phyloP scores from a whole-genome alignment of 1,140 invertebrate genomes.

The Nephila pilipes region DNA sequence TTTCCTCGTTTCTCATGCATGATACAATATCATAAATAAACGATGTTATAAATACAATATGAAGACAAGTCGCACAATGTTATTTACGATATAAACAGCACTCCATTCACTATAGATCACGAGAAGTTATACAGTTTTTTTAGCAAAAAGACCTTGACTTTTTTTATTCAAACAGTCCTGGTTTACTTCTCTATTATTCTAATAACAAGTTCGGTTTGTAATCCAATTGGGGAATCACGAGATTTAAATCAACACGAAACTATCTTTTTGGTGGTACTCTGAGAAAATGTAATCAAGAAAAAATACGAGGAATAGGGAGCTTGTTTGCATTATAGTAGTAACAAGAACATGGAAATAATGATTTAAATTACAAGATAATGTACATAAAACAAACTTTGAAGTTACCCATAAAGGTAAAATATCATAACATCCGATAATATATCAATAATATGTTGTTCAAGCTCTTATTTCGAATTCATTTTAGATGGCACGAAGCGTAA shows the following conservation, averaged over 20 bases:
- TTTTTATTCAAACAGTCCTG: not conserved
- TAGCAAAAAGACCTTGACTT: slow-evolving; percentile 8
- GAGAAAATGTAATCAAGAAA: not conserved
- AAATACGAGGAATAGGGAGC: too few species aligned
- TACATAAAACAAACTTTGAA: too few species aligned
- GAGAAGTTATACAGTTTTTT: not conserved
- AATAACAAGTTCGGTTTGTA: not conserved
- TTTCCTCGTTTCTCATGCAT: too few species aligned
- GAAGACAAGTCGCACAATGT: not conserved
- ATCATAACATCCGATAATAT: too few species aligned
- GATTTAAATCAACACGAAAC: not conserved
- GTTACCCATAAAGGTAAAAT: too few species aligned
- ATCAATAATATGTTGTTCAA: too few species aligned
- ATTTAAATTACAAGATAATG: too few species aligned
- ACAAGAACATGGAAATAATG: not conserved
- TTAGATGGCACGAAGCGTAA: too few species aligned
- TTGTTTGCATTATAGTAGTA: not conserved
- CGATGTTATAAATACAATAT: too few species aligned
- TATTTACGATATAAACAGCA: not conserved
- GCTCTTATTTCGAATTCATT: too few species aligned
- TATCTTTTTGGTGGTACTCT: not conserved
- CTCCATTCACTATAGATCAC: not conserved
- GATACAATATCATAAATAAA: too few species aligned
- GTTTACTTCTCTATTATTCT: not conserved
- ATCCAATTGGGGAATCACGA: not conserved